phyloP scores from a whole-genome alignment of 2,113 vertebrate genomes.

The Cettia cetti region DNA sequence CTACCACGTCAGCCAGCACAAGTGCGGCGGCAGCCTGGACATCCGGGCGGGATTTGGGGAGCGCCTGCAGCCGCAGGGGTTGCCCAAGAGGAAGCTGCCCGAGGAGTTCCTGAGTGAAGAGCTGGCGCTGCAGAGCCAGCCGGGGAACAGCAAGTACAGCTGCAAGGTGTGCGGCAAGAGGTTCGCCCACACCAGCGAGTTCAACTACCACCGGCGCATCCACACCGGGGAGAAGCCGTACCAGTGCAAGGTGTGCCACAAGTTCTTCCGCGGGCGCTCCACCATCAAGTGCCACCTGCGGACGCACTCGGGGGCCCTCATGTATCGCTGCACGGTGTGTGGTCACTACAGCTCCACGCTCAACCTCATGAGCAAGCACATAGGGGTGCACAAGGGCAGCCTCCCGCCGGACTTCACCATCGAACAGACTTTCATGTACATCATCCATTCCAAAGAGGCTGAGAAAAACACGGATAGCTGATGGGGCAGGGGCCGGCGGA shows the following conservation, averaged over 20 bases:
- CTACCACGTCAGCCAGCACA: slow-evolving; percentile 88
- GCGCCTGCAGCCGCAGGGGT: slow-evolving; percentile 34
- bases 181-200: slow-evolving; percentile 96
- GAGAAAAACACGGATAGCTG: slow-evolving; percentile 84
- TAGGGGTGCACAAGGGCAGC: slow-evolving; percentile 92
- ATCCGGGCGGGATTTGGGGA: slow-evolving; percentile 47
- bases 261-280: slow-evolving; percentile 95
- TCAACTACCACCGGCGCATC: slow-evolving; percentile 96
- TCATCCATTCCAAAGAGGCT: slow-evolving; percentile 94
- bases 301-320: slow-evolving; percentile 95
- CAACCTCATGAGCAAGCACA: slow-evolving; percentile 95
- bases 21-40: slow-evolving; percentile 74
- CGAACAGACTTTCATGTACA: slow-evolving; percentile 99
- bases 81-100: slow-evolving; percentile 73
- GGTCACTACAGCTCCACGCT: slow-evolving; percentile 96
- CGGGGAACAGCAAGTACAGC: slow-evolving; percentile 87
- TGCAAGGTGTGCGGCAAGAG: slow-evolving; percentile 95
- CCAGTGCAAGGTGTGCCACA: slow-evolving; percentile 97
- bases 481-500: slow-evolving; percentile 33
- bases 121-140: slow-evolving; percentile 54
- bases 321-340: slow-evolving; percentile 96
- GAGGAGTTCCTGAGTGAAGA: slow-evolving; percentile 70
- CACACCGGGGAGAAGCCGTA: slow-evolving; percentile 97
- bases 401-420: slow-evolving; percentile 94
- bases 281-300: slow-evolving; percentile 99